Percentiles rank a stretch among this genome's conserved stretches.
Conservation (phyloP, 2,113 vertebrate genomes). For the Phyllostomus discolor region DNA sequence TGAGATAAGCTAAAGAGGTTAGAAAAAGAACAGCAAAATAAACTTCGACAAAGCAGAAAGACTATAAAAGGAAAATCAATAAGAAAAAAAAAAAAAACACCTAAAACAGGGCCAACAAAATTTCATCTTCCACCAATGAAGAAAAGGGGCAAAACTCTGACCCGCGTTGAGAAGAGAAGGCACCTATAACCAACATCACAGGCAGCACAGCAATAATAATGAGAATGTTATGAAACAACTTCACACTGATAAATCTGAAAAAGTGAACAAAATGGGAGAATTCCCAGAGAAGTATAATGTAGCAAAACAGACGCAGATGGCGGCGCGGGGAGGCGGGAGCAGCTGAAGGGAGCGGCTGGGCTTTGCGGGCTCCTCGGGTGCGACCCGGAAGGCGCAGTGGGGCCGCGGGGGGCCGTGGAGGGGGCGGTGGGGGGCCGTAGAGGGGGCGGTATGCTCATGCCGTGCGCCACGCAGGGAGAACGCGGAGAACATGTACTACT, state of each 20-base stretch:
- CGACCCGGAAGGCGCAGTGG: no score
- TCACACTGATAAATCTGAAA: not conserved
- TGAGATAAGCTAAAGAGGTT: not conserved
- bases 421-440: not conserved
- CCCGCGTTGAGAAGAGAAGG: not conserved
- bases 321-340: not conserved
- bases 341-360: not conserved
- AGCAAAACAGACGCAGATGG: not conserved
- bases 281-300: not conserved
- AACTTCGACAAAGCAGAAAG: not conserved
- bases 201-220: not conserved
- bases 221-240: not conserved
- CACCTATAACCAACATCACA: not conserved
- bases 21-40: not conserved
- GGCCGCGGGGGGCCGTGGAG: fast-evolving
- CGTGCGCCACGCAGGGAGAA: conserved; percentile 83
- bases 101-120: not conserved
- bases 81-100: not conserved
- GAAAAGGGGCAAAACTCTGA: not conserved
- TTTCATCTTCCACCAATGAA: not conserved
- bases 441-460: fast-evolving
- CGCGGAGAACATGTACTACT: conserved; percentile 96
- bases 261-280: not conserved
- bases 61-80: not conserved
- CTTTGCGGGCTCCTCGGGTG: not conserved